phyloP scores from a whole-genome alignment of 2,888 invertebrate species.

The Atethmia centrago region DNA sequence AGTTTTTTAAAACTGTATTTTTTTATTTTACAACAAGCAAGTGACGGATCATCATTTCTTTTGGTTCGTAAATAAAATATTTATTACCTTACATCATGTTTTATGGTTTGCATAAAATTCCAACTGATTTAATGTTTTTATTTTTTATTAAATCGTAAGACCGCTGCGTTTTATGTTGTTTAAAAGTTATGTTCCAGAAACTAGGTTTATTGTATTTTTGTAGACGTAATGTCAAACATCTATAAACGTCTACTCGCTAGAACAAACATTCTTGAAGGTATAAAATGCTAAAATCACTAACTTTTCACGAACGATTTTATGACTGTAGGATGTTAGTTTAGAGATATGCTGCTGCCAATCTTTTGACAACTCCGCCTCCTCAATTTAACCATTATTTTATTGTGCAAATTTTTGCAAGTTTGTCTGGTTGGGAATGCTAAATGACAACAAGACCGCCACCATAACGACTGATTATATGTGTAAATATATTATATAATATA shows the following conservation, averaged over 20 bases:
- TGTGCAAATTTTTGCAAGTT: not conserved
- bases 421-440: not conserved
- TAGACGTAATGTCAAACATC: not conserved
- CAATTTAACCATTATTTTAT: too few relatives aligned
- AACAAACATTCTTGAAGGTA: not conserved
- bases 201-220: constrained; percentile 36
- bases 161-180: constrained; percentile 27
- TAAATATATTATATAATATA: too few relatives aligned
- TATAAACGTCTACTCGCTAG: not conserved
- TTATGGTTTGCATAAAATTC: constrained; percentile 40
- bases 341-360: not conserved
- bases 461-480: not conserved
- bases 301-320: constrained; percentile 2
- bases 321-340: not conserved
- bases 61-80: constrained; percentile 43
- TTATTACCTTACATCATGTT: constrained; percentile 39
- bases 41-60: constrained; percentile 11
- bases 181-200: constrained; percentile 44
- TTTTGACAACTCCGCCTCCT: too few relatives aligned
- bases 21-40: constrained; percentile 1
- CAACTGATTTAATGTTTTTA: constrained; percentile 18
- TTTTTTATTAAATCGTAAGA: constrained; percentile 44
- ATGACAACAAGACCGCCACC: not conserved
- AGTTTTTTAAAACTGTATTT: not conserved
- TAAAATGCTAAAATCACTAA: not conserved